Conservation (phyloP, 2,113 vertebrate genomes). For the Nycticryphes semicollaris region DNA sequence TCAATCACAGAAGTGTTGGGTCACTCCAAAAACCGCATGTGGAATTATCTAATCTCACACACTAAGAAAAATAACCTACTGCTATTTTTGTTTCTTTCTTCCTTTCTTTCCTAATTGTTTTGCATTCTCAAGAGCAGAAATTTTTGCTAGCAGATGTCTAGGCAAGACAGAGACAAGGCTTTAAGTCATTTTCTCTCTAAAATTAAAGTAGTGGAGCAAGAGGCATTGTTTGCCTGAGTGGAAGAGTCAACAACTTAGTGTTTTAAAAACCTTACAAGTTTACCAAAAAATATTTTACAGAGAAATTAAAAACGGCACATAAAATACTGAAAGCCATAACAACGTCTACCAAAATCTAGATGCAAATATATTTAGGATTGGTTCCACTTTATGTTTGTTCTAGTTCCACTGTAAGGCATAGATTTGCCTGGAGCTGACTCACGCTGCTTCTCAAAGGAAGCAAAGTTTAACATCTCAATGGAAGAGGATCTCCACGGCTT, state of each 20-base stretch:
- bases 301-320: conserved; percentile 25
- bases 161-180: not conserved
- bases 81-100: rapidly evolving
- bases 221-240: not conserved
- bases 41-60: not conserved
- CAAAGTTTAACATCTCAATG: conserved; percentile 39
- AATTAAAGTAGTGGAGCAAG: not conserved
- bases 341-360: conserved; percentile 56
- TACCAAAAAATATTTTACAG: conserved; percentile 40
- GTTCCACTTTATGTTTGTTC: conserved; percentile 65
- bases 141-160: not conserved
- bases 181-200: not conserved
- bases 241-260: conserved; percentile 34
- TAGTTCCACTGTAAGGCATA: conserved; percentile 4
- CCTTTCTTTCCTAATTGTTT: not conserved
- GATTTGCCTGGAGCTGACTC: conserved; percentile 54
- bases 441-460: not conserved
- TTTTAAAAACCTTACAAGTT: conserved; percentile 21
- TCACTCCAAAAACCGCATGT: not conserved
- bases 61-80: not conserved
- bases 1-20: not conserved
- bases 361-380: conserved; percentile 53
- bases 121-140: not conserved
- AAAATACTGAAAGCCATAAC: conserved; percentile 40
- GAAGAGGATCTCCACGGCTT: not conserved